Evolutionary conservation across 1,140 invertebrate species (phyloP).

Genomic region (Metaphire vulgaris): DNA sequence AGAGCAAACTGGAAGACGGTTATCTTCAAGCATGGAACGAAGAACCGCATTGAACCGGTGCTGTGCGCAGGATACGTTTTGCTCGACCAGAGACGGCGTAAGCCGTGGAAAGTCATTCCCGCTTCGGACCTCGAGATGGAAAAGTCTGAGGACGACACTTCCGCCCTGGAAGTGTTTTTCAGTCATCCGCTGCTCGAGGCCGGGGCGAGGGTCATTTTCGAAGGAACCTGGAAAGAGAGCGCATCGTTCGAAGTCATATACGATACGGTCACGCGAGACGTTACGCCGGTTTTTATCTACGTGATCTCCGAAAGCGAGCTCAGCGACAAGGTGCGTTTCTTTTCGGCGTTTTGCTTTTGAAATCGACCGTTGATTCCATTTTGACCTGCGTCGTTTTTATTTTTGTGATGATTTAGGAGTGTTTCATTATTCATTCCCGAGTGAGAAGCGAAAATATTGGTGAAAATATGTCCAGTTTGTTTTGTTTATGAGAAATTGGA

Average conservation of each 20-base stretch:
- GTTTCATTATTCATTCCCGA: no score
- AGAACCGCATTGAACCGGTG: slow-evolving; percentile 67
- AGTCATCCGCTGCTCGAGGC: slow-evolving; percentile 65
- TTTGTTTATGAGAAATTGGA: no score
- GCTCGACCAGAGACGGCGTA: slow-evolving; percentile 60
- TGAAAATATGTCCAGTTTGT: no score
- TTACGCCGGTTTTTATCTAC: slow-evolving; percentile 63
- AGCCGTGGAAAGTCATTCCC: slow-evolving; percentile 59
- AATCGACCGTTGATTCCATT: no score
- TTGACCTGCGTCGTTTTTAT: no score
- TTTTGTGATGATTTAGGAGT: no score
- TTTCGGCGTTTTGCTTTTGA: no score
- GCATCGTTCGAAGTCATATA: slow-evolving; percentile 40
- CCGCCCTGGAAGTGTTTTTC: slow-evolving; percentile 68
- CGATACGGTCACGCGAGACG: slow-evolving; percentile 53
- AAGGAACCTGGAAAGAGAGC: slow-evolving; percentile 56
- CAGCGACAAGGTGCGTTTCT: slow-evolving; percentile 55
- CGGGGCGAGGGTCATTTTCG: slow-evolving; percentile 65
- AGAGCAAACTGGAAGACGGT: slow-evolving; percentile 49
- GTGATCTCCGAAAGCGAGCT: slow-evolving; percentile 58
- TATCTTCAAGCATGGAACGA: slow-evolving; percentile 57
- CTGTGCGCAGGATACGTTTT: slow-evolving; percentile 67
- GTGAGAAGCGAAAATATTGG: no score
- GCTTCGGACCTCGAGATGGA: slow-evolving; percentile 61
- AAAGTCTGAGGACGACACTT: slow-evolving; percentile 56